Evolutionary conservation across 1,140 invertebrate species (phyloP).

Genomic region (Drosophila kohkoa): DNA sequence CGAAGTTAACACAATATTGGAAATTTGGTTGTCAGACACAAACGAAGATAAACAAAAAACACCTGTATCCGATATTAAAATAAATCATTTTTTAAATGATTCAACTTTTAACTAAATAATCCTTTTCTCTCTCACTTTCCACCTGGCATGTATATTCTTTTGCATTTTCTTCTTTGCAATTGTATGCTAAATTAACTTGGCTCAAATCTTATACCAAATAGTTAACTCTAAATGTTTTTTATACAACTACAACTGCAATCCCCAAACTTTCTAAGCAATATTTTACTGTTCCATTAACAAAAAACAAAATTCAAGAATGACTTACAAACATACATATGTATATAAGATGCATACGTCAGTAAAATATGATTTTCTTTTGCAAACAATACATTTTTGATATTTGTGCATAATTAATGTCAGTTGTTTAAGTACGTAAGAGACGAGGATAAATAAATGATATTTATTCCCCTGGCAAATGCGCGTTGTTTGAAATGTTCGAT

Average conservation of each 20-base stretch:
- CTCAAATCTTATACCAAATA: constrained; percentile 6
- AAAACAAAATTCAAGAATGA: no score
- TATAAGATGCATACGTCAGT: constrained; percentile 7
- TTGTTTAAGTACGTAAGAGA: constrained; percentile 11
- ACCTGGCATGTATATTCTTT: neutral
- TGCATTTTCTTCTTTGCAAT: neutral
- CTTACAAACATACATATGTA: neutral
- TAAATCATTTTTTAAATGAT: constrained; percentile 9
- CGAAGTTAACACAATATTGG: constrained; percentile 1
- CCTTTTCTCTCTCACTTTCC: neutral
- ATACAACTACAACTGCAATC: neutral
- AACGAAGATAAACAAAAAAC: neutral
- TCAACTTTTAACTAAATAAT: neutral
- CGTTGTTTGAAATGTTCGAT: neutral
- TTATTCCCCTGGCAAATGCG: neutral
- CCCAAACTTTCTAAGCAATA: constrained; percentile 10
- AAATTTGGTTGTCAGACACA: neutral
- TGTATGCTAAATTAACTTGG: neutral
- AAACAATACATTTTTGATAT: constrained; percentile 1
- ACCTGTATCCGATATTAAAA: constrained; percentile 4
- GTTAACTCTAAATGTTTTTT: neutral
- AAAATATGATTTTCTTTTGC: neutral
- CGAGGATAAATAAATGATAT: constrained; percentile 9
- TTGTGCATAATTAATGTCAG: neutral
- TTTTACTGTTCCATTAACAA: neutral